Evolutionary conservation across 2,113 vertebrate species (phyloP).

Genomic region (Mystacornis crossleyi): DNA sequence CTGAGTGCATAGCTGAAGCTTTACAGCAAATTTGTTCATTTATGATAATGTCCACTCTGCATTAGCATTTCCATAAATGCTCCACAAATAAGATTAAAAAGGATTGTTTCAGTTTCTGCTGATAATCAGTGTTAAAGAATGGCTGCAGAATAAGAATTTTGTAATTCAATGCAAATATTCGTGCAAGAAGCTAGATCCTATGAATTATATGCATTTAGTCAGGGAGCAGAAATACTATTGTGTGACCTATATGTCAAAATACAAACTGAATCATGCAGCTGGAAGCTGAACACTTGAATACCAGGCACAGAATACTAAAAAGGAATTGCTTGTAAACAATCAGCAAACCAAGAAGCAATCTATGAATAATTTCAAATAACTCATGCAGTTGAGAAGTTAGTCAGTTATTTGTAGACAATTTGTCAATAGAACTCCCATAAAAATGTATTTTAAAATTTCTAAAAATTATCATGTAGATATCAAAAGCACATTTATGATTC

Average conservation of each 20-base stretch:
- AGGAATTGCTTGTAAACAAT: constrained; percentile 3
- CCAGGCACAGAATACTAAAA: constrained; percentile 13
- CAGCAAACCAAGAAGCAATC: background rate
- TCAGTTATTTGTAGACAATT: background rate
- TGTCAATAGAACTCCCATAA: background rate
- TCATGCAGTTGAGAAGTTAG: background rate
- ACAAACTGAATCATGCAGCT: constrained; percentile 27
- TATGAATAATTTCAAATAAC: background rate
- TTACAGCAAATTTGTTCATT: background rate
- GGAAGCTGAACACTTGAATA: constrained; percentile 16
- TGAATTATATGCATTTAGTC: background rate
- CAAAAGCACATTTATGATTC: background rate
- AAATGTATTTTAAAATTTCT: background rate
- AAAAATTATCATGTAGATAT: background rate
- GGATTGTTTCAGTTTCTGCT: background rate
- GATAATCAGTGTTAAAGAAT: constrained; percentile 1
- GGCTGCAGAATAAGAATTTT: constrained; percentile 6
- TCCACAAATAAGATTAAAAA: background rate
- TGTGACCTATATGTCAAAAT: constrained; percentile 33
- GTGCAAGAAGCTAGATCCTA: background rate
- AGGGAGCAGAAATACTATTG: constrained; percentile 3
- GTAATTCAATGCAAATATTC: constrained; percentile 16
- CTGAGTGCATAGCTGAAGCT: background rate
- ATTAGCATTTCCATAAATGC: constrained; percentile 4
- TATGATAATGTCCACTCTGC: background rate